phyloP scores from a whole-genome alignment of 2,888 invertebrate genomes.

The Eristalinus aeneus region DNA sequence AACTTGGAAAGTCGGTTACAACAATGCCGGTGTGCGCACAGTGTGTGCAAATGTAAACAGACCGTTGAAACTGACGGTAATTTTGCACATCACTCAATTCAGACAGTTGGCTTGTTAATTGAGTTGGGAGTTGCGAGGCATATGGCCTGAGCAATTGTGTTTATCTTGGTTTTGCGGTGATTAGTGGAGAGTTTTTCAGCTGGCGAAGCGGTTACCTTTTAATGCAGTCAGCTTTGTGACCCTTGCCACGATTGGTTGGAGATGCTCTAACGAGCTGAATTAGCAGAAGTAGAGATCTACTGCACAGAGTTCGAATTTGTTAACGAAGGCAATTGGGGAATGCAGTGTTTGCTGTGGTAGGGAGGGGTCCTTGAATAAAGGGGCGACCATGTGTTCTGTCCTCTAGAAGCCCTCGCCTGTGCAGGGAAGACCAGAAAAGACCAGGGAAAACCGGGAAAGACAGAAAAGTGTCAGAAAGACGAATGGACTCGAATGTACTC shows the following conservation, averaged over 20 bases:
- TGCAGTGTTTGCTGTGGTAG: no score
- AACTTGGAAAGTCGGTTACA: neutral
- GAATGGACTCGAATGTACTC: no score
- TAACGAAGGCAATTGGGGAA: no score
- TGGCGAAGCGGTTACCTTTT: neutral
- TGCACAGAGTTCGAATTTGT: neutral
- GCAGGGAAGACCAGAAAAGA: no score
- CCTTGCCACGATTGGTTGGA: neutral
- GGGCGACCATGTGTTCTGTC: no score
- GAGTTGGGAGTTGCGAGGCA: neutral
- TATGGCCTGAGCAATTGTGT: neutral
- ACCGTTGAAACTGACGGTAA: slow-evolving; percentile 2
- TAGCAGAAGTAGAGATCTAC: neutral
- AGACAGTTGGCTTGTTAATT: neutral
- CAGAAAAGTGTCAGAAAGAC: no score
- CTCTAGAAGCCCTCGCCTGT: no score
- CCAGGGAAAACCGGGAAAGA: no score
- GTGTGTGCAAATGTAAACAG: neutral
- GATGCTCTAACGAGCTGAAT: neutral
- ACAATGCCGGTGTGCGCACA: neutral
- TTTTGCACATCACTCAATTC: neutral
- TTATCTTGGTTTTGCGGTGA: neutral
- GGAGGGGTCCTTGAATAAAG: no score
- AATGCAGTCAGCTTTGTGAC: neutral
- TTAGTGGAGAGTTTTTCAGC: neutral